phyloP scores from a whole-genome alignment of 2,797 vertebrate genomes.

The Girardinus metallicus region DNA sequence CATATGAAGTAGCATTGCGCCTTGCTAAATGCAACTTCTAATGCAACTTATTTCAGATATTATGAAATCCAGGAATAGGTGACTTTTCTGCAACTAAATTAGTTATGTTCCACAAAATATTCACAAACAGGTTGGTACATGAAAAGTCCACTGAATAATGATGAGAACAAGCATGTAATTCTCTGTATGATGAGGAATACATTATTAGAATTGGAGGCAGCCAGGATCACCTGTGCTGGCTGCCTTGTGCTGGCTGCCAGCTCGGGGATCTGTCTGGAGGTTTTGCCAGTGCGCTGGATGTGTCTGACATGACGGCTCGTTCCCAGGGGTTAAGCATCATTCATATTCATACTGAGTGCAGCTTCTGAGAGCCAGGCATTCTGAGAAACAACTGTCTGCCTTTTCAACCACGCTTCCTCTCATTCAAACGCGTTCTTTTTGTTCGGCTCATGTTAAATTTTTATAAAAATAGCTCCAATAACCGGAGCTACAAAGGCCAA shows the following conservation, averaged over 20 bases:
- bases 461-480: conserved; percentile 34
- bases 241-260: conserved; percentile 36
- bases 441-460: conserved; percentile 13
- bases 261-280: conserved; percentile 50
- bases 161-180: not conserved
- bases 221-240: conserved; percentile 47
- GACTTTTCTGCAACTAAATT: not conserved
- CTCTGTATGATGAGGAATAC: not conserved
- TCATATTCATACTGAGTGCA: conserved; percentile 69
- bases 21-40: not conserved
- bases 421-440: not conserved
- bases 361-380: conserved; percentile 42
- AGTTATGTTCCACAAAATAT: not conserved
- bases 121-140: not conserved
- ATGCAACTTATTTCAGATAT: not conserved
- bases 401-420: conserved; percentile 37
- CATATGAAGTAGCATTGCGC: not conserved
- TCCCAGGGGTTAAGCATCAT: conserved; percentile 65
- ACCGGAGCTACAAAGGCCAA: conserved; percentile 36
- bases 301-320: conserved; percentile 67
- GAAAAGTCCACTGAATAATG: not conserved
- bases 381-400: conserved; percentile 48
- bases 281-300: conserved; percentile 59
- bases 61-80: not conserved
- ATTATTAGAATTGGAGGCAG: conserved; percentile 17